Base-by-base conservation (phyloP, 2,113 vertebrate genomes). In the Chamaetylas fuelleborni region DNA sequence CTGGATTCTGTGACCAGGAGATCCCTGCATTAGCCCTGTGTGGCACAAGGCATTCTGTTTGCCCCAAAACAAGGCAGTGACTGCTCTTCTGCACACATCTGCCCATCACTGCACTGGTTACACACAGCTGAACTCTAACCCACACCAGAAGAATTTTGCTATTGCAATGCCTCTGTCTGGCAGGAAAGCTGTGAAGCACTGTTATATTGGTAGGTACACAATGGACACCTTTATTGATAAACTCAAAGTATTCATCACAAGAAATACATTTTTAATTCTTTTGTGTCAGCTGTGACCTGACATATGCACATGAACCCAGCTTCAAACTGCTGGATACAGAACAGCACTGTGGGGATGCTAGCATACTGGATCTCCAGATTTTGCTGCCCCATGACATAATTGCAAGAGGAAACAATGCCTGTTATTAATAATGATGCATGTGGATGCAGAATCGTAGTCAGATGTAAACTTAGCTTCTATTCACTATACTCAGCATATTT, bases 41-140 rank as follows among this genome's bases (percentile, higher is more conserved):
- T 25, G 34, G n/a, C 3, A 3, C 36, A 7, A 11, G n/a, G 47
- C 0, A 12, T 0, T 17, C 33, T 4, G 23, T 5, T 19, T 23
- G 36, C 40, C 36, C 40, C 22, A 20, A 0, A 2, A 17, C 36
- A 9, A 16, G 51, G 29, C 36, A 11, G 58, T 0, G 9, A 5
- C 70, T 13, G 81, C 51, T 15, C 34, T 72, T 45, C 2, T 24
- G 14, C 3, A 2, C 47, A 12, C 4, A 2, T 20, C 29, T 26
- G 54, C 38, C 43, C 19, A 7, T 12, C 5, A 1, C 61, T 33
- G 72, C 45, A 0, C 56, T 19, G 38, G 3, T 19, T 16, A 28
- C 34, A 19, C 65, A 28, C 18, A 48, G 5, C 53, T 33, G 4
- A 12, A 2, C 15, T 17, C 20, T 4, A 19, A 24, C 13, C 4